Conservation (phyloP, 2,888 invertebrate species). For the Auanema sp. region DNA sequence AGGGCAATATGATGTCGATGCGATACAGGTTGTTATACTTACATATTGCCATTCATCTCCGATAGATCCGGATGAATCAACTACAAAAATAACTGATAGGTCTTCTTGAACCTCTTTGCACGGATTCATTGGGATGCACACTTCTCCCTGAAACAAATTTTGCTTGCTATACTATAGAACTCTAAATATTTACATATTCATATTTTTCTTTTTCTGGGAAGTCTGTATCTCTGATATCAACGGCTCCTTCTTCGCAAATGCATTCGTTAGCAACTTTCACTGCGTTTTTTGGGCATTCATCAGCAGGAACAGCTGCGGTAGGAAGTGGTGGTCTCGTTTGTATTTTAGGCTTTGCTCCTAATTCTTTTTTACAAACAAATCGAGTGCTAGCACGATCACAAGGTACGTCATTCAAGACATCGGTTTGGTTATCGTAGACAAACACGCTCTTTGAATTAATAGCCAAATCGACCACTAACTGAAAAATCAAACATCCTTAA, state of each 20-base stretch:
- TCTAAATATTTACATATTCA: not conserved
- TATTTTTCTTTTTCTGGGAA: conserved; percentile 1
- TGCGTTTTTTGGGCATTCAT: too few species aligned
- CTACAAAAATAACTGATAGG: conserved; percentile 4
- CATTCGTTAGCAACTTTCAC: too few species aligned
- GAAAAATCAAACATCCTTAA: too few species aligned
- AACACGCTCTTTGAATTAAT: too few species aligned
- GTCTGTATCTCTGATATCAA: not conserved
- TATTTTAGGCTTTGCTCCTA: too few species aligned
- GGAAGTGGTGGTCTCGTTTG: too few species aligned
- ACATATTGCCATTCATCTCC: conserved; percentile 11
- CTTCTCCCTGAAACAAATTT: not conserved
- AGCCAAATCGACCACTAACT: too few species aligned
- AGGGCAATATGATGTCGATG: not conserved
- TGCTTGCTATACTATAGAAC: too few species aligned
- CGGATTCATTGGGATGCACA: not conserved
- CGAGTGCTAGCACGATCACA: not conserved
- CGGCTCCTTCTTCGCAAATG: not conserved
- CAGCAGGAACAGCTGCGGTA: too few species aligned
- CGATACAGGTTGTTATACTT: not conserved
- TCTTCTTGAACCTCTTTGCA: not conserved
- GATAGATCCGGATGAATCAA: conserved; percentile 11
- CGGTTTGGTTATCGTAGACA: not conserved
- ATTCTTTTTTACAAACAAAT: conserved; percentile 1
- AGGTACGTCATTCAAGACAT: not conserved